Base-by-base conservation (phyloP, 2,888 invertebrate genomes). In the Syrista parreyssii region DNA sequence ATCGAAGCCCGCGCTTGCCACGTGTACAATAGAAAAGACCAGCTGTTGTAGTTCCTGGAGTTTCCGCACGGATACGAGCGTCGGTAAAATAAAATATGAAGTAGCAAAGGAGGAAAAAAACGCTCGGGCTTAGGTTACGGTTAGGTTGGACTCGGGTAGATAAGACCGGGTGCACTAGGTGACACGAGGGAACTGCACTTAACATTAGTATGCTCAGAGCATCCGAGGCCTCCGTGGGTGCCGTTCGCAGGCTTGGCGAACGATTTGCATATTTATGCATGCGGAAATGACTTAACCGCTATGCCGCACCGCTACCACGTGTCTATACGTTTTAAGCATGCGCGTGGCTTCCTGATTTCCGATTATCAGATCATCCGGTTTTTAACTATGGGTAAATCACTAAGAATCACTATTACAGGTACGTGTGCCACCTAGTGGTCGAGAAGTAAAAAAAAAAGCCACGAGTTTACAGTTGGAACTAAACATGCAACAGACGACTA, bases 201-300 rank as follows among this genome's bases (percentile, higher is more conserved):
- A 23, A 23, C 74, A 74, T 74, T 35, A 34, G 36, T 74, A 74
- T 74, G 74, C 74, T 33, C 74, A 11, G 74, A 34, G 74, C 35
- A 74, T 74, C 35, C 23, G 74, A 35, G 23, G 74, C 74, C 35
- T 74, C 35, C n/a, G 36, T 74, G 74, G 35, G 15, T 74, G 74
- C 74, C 74, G 74, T 74, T 74, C 36, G 35, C 74, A 35, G 74
- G 11, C 74, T 33, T 35, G n/a, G 74, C 33, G 35, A 34, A 74
- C 23, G 35, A 74, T 74, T 74, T 74, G 74, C 74, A 74, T 74
- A 35, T 35, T 74, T 74, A 74, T 74, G 74, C 74, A 74, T 33
- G 74, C 35, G 74, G 74, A 74, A 74, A 74, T 74, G 74, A 74
- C 74, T 74, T 74, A 34, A 74, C 74, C 36, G 74, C 23, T 33